phyloP scores from a whole-genome alignment of 1,140 invertebrate species.

The Tenebrio molitor region DNA sequence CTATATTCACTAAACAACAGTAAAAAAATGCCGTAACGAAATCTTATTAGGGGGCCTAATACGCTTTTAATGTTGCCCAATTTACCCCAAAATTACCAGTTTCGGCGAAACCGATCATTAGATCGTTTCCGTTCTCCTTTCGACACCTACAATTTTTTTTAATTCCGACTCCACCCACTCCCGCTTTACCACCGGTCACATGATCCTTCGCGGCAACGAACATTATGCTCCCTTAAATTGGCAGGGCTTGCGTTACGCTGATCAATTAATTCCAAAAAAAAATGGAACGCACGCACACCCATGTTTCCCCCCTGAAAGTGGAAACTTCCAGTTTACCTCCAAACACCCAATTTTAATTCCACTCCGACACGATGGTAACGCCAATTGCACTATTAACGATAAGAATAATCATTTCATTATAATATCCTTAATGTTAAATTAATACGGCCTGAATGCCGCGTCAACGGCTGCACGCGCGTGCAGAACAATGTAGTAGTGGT shows the following conservation, averaged over 20 bases:
- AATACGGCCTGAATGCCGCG: too few species aligned
- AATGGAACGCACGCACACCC: neutral
- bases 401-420: too few species aligned
- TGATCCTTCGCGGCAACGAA: too few species aligned
- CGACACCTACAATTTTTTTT: slow-evolving; percentile 6
- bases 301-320: too few species aligned
- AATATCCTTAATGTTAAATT: too few species aligned
- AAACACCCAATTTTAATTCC: too few species aligned
- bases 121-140: neutral
- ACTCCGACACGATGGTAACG: too few species aligned
- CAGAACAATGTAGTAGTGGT: too few species aligned
- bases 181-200: neutral
- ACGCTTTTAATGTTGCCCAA: slow-evolving; percentile 1
- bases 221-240: too few species aligned
- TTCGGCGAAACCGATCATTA: neutral
- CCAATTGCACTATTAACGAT: too few species aligned
- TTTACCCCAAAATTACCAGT: slow-evolving; percentile 1
- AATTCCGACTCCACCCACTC: neutral
- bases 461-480: too few species aligned
- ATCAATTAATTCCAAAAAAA: neutral
- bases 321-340: too few species aligned
- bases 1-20: neutral
- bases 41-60: slow-evolving; percentile 9
- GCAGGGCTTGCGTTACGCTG: neutral
- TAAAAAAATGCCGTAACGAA: neutral